These are phyloP conservation scores for Rhinoptilus africanus DNA, from an alignment of 2,113 vertebrate species.

Conservation along the genomic window DNA sequence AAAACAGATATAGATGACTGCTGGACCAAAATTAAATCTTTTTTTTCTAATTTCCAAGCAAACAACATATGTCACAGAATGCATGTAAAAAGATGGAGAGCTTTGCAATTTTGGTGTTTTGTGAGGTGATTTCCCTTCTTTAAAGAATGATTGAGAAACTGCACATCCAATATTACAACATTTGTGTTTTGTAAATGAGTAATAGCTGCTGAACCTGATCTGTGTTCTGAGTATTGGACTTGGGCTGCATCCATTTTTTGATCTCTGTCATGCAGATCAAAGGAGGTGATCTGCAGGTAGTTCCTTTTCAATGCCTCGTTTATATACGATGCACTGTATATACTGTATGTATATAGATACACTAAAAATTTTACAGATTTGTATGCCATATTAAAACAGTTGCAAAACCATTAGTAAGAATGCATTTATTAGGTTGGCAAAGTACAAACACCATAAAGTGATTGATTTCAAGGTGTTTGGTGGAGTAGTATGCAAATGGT, in stretches of 20 bases:
- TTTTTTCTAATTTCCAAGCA: not conserved
- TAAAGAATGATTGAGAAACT: not conserved
- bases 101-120: not conserved
- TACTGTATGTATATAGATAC: not conserved
- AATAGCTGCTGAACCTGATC: not conserved
- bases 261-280: not conserved
- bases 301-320: not conserved
- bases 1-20: not conserved
- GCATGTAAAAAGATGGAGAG: not conserved
- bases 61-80: not conserved
- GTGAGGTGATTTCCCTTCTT: not conserved
- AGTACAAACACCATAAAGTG: not conserved
- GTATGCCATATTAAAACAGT: not conserved
- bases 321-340: no score
- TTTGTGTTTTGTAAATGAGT: not conserved
- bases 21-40: not conserved
- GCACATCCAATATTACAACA: not conserved
- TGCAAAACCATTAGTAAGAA: not conserved
- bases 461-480: not conserved
- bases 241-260: not conserved
- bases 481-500: not conserved
- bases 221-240: not conserved
- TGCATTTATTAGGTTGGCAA: not conserved
- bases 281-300: not conserved
- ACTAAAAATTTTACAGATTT: not conserved